A percentile compares a stretch with the other conserved stretches of the same genome.
Conservation (phyloP, 2,797 vertebrate species). For the Salarias fasciatus region DNA sequence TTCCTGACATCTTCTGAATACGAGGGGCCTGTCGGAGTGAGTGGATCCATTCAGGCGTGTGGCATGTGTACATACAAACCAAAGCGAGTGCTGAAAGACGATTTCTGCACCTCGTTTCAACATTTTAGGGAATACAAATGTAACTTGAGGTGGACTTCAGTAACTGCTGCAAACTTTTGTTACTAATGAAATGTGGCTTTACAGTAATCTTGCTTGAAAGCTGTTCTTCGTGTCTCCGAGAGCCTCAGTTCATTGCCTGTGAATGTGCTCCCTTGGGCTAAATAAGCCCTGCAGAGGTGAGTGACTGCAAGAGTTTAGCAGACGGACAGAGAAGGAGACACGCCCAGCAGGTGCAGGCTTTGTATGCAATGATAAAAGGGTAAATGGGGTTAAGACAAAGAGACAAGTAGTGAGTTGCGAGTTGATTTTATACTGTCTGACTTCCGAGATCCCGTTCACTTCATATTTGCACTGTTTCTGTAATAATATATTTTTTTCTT, state of each 20-base stretch:
- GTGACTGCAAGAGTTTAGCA: slow-evolving; percentile 52
- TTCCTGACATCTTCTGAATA: background rate
- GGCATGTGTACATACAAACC: slow-evolving; percentile 2
- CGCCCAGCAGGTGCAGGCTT: slow-evolving; percentile 46
- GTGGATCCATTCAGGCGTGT: background rate
- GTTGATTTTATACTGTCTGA: slow-evolving; percentile 17
- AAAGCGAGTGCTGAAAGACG: too few species aligned
- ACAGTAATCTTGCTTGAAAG: too few species aligned
- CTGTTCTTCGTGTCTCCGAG: too few species aligned
- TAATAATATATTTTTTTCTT: too few species aligned
- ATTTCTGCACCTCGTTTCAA: too few species aligned
- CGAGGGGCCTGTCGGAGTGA: background rate
- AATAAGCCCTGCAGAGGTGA: slow-evolving; percentile 41
- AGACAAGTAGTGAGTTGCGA: slow-evolving; percentile 25
- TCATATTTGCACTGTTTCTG: background rate
- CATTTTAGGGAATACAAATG: background rate
- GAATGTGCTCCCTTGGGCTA: slow-evolving; percentile 26
- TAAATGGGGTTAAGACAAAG: slow-evolving; percentile 30
- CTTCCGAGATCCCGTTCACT: slow-evolving; percentile 13
- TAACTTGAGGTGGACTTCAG: slow-evolving; percentile 9
- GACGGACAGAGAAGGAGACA: slow-evolving; percentile 40
- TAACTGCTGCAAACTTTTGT: too few species aligned
- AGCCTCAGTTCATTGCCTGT: background rate
- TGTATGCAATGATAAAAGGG: slow-evolving; percentile 49
- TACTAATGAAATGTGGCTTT: too few species aligned